phyloP scores from a whole-genome alignment of 2,888 invertebrate genomes.

The Tetranychus piercei region DNA sequence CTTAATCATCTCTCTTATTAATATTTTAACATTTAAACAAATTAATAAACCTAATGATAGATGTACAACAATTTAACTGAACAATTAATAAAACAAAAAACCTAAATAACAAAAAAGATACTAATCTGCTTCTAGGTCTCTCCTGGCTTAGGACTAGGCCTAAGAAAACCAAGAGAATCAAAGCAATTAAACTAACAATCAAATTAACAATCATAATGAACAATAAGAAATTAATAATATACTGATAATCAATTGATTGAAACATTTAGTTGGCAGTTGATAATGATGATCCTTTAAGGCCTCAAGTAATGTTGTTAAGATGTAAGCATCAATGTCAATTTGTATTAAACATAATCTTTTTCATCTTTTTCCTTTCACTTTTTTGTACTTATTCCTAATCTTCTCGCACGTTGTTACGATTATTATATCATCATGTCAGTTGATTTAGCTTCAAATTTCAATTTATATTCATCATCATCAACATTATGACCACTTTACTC shows the following conservation, averaged over 20 bases:
- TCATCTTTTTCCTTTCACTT: too few species aligned
- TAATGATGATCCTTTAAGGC: neutral
- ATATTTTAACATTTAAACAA: too few species aligned
- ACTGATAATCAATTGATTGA: neutral
- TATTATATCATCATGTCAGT: neutral
- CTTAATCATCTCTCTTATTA: too few species aligned
- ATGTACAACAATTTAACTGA: too few species aligned
- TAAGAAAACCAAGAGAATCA: neutral
- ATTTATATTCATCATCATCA: neutral
- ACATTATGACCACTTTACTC: neutral
- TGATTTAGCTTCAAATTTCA: neutral
- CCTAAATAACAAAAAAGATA: too few species aligned
- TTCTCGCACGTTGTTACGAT: neutral
- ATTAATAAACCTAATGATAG: too few species aligned
- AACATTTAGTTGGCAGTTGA: neutral
- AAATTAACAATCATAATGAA: neutral
- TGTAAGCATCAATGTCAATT: neutral
- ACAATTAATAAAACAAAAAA: too few species aligned
- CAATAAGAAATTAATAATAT: neutral
- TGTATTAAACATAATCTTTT: neutral
- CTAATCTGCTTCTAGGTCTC: too few species aligned
- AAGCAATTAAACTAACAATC: neutral
- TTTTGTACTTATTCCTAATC: too few species aligned
- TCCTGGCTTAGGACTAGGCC: too few species aligned
- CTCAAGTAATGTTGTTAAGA: neutral